Conservation (phyloP, 1,140 invertebrate genomes). For the Argopecten irradians region DNA sequence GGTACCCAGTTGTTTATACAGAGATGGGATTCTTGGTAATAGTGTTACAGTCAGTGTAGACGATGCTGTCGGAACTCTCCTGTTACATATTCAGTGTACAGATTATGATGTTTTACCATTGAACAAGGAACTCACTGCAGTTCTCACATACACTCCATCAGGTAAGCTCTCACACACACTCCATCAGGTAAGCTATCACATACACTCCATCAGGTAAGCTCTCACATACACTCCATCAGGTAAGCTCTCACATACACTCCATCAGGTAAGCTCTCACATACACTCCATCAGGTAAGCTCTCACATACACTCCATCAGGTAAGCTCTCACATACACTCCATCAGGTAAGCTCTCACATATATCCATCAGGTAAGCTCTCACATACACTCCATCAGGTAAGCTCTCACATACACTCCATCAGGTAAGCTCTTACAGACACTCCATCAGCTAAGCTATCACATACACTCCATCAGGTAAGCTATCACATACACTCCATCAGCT, state of each 20-base stretch:
- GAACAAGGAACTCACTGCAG: background rate
- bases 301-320: background rate
- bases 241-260: background rate
- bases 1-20: constrained; percentile 24
- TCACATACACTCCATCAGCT: background rate
- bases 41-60: background rate
- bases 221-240: background rate
- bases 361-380: background rate
- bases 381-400: background rate
- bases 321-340: background rate
- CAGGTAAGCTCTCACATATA: background rate
- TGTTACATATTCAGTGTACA: constrained; percentile 9
- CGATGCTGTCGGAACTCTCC: background rate
- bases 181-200: background rate
- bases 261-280: background rate
- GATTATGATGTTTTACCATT: constrained; percentile 26
- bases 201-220: background rate
- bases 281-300: background rate
- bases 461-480: background rate
- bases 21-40: background rate
- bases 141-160: background rate
- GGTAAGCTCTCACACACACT: background rate
- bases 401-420: background rate
- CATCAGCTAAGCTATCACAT: background rate
- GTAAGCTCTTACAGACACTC: no score